Conservation (phyloP, 2,113 vertebrate species). For the Chlorodrepanis virens region DNA sequence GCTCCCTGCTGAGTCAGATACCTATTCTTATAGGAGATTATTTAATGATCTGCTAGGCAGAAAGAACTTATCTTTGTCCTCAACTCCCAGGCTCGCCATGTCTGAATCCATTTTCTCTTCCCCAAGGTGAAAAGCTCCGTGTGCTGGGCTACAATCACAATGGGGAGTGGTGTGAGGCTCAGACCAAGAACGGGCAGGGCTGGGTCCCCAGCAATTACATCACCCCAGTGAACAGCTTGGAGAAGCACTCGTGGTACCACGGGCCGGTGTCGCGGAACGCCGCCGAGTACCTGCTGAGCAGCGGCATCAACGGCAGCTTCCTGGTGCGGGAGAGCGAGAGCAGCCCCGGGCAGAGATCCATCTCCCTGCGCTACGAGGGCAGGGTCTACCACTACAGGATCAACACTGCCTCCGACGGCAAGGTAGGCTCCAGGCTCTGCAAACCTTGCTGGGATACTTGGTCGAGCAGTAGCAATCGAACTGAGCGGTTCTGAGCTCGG, state of each 20-base stretch:
- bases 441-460: rapidly evolving
- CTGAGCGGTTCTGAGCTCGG: neutral
- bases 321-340: constrained; percentile 85
- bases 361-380: constrained; percentile 81
- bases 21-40: neutral
- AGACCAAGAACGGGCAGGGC: constrained; percentile 85
- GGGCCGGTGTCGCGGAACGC: constrained; percentile 83
- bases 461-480: neutral
- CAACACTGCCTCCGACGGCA: constrained; percentile 95
- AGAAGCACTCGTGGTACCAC: constrained; percentile 87
- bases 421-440: constrained; percentile 73
- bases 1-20: neutral
- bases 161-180: constrained; percentile 87
- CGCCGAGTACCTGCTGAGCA: constrained; percentile 83
- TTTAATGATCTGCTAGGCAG: neutral
- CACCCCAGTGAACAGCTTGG: constrained; percentile 84
- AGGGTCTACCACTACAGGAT: constrained; percentile 98
- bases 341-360: constrained; percentile 83
- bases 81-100: neutral
- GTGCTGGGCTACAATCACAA: constrained; percentile 87
- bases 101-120: neutral
- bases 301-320: constrained; percentile 86
- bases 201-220: constrained; percentile 89
- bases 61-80: neutral
- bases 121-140: constrained; percentile 82